Evolutionary conservation across 2,113 vertebrate species (phyloP), one percentile per base, ranked within the genome.

Genomic region (Cercocebus atys): DNA sequence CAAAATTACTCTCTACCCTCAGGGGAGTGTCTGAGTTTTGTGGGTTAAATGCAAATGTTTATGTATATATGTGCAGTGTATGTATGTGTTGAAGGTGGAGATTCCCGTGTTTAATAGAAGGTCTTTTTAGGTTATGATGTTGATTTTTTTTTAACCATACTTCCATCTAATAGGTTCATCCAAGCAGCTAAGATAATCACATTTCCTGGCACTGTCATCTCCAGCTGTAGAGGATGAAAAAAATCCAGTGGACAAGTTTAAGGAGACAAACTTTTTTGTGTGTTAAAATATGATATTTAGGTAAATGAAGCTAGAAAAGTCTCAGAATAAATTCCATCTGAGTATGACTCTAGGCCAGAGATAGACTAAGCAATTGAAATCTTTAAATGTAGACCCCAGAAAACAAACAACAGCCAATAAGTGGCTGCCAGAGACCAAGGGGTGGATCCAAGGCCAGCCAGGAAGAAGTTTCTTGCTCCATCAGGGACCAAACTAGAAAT

Each of bases 251-350:
- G 43, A 35, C 18, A 30, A 72, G 40, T 50, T 38, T 84, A 80
- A 70, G 40, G 47, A 57, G 23, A 73, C 45, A 90, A n/a, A 59
- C 25, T 84, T 93, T 55, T 6, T 72, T 96, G 80, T 83, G 85
- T 55, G 94, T 95, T 94, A 47, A 96, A 95, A 76, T 78, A 70
- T 78, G 59, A 45, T 55, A 30, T 76, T 50, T 70, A 84, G 88
- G 81, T 68, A 84, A 91, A 79, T 27, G 13, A 93, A 23, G 18
- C 78, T 88, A 57, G 43, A 86, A 91, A 91, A 95, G 30, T 64
- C 6, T 64, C 66, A 81, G 94, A 90, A 85, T 55, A 81, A 94
- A 64, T 82, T 68, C 47, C 22, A 90, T 90, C 81, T 59, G 81
- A 88, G 70, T 87, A 92, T 38, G 92, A 30, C 32, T 73, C 45